Conservation (phyloP, 53 echinoderm and acorn worm species). For the Hippasteria phrygiana region DNA sequence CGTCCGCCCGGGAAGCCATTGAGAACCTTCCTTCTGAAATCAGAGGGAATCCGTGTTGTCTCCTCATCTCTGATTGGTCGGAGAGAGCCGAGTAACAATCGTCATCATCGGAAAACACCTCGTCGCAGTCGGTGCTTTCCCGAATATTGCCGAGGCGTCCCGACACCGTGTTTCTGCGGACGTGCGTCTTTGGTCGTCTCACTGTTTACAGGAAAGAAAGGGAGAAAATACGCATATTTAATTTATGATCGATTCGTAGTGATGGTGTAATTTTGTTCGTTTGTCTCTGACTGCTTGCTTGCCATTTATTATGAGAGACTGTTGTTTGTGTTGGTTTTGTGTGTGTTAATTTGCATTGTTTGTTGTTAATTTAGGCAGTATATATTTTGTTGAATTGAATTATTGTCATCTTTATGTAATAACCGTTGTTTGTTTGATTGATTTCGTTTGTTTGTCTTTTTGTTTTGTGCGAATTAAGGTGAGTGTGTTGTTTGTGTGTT, state of each 20-base stretch:
- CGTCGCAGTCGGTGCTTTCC: constrained; percentile 43
- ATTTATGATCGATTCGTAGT: background rate
- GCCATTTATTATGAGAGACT: too few species aligned
- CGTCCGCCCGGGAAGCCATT: constrained; percentile 60
- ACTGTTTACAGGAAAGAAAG: constrained; percentile 12
- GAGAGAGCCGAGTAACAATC: constrained; percentile 57
- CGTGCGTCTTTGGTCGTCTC: constrained; percentile 48
- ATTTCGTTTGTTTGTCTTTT: too few species aligned
- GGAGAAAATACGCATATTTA: background rate
- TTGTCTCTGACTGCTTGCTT: too few species aligned
- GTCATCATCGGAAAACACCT: constrained; percentile 45
- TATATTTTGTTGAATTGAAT: too few species aligned
- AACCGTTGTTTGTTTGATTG: too few species aligned
- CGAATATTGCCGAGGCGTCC: constrained; percentile 61
- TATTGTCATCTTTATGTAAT: too few species aligned
- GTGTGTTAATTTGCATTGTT: too few species aligned
- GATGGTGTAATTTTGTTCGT: background rate
- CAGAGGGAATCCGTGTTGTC: constrained; percentile 57
- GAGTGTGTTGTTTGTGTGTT: too few species aligned
- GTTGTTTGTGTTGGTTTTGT: too few species aligned
- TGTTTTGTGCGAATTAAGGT: too few species aligned
- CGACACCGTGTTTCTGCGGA: constrained; percentile 52
- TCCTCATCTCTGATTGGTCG: constrained; percentile 65
- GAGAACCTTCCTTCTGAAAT: constrained; percentile 58
- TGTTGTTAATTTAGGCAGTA: too few species aligned